These are phyloP conservation scores for Nipponia nippon DNA, from an alignment of 2,113 vertebrate genomes.

Conservation along the genomic window DNA sequence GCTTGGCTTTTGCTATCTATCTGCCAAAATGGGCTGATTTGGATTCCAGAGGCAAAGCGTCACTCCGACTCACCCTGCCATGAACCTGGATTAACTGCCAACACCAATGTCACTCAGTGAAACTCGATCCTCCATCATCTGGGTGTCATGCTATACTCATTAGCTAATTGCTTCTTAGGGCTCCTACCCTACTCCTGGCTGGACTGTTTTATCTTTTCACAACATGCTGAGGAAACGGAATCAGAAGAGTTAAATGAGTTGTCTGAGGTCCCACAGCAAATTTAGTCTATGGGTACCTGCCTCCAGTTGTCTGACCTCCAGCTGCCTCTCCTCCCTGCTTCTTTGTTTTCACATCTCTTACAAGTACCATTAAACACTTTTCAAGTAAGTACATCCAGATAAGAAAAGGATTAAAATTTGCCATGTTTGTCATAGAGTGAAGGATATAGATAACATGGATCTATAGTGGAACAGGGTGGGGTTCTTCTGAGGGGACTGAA, in stretches of 20 bases:
- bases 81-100: background rate
- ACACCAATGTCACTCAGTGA: background rate
- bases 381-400: background rate
- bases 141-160: background rate
- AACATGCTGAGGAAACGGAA: background rate
- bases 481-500: background rate
- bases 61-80: background rate
- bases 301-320: background rate
- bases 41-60: background rate
- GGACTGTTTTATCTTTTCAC: background rate
- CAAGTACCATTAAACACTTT: background rate
- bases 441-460: background rate
- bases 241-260: background rate
- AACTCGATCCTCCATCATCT: background rate
- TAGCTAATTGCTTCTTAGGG: background rate
- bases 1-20: background rate
- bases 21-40: background rate
- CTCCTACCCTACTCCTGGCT: background rate
- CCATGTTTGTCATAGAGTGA: background rate
- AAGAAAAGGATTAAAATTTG: background rate
- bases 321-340: fast-evolving
- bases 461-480: background rate
- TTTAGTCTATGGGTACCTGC: background rate
- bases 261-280: background rate
- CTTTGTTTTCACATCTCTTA: background rate